Conservation (phyloP, 2,888 invertebrate genomes). For the Epsilonema sp. region DNA sequence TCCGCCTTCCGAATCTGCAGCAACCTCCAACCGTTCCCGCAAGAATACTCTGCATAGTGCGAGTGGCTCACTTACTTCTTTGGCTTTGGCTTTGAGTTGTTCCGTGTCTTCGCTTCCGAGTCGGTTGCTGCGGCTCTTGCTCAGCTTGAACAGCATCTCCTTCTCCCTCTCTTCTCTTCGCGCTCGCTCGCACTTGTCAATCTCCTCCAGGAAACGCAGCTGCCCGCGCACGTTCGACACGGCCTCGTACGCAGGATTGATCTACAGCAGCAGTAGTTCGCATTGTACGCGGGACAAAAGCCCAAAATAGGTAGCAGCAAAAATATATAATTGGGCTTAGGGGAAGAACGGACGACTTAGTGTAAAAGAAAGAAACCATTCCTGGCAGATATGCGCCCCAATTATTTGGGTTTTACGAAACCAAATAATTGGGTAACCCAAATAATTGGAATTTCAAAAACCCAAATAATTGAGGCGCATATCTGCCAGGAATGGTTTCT, state of each 20-base stretch:
- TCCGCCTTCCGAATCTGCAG: slow-evolving; percentile 20
- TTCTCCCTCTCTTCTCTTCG: slow-evolving; percentile 83
- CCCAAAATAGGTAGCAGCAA: not conserved
- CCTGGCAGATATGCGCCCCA: no score
- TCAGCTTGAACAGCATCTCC: slow-evolving; percentile 73
- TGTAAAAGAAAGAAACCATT: no score
- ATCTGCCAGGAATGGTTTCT: no score
- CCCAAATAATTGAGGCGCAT: no score
- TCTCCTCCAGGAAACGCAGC: slow-evolving; percentile 82
- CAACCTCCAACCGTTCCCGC: not conserved
- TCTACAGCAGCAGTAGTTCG: slow-evolving; percentile 41
- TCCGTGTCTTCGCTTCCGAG: slow-evolving; percentile 93
- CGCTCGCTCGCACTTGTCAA: slow-evolving; percentile 79
- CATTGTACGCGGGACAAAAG: slow-evolving; percentile 9
- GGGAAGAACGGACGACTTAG: no score
- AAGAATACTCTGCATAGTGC: not conserved
- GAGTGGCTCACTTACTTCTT: slow-evolving; percentile 40
- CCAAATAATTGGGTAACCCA: no score
- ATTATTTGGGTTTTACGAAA: no score
- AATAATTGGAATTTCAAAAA: no score
- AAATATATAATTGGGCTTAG: no score
- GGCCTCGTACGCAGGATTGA: slow-evolving; percentile 66
- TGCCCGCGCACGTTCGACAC: slow-evolving; percentile 76
- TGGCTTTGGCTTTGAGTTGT: slow-evolving; percentile 82
- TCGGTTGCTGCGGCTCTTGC: no score